phyloP scores from a whole-genome alignment of 37 sponge, comb jelly and placozoan genomes.

The Spongilla lacustris region DNA sequence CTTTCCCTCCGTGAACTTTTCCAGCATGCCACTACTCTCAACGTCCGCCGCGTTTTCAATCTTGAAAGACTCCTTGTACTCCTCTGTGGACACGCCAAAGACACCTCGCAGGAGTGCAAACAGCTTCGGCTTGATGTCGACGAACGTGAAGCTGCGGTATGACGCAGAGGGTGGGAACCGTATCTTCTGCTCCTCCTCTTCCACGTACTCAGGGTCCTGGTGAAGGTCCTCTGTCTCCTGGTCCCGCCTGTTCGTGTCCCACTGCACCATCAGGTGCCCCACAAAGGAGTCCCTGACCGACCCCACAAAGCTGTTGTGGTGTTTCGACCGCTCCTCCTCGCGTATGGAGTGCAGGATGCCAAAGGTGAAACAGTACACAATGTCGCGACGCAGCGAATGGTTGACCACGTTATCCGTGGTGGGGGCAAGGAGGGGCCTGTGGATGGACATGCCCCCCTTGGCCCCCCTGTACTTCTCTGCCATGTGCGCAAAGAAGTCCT shows the following conservation, averaged over 20 bases:
- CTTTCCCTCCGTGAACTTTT: slow-evolving; percentile 94
- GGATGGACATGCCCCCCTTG: slow-evolving; percentile 1
- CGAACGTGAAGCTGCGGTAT: slow-evolving; percentile 61
- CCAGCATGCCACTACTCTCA: slow-evolving; percentile 82
- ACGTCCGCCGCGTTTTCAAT: slow-evolving; percentile 59
- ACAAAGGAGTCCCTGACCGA: slow-evolving; percentile 51
- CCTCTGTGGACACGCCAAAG: slow-evolving; percentile 42
- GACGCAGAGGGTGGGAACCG: slow-evolving; percentile 46
- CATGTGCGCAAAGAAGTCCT: background rate
- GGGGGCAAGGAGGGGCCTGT: slow-evolving; percentile 40
- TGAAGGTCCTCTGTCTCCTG: slow-evolving; percentile 17
- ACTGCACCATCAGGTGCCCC: slow-evolving; percentile 55
- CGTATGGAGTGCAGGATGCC: slow-evolving; percentile 77
- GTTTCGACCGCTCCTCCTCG: slow-evolving; percentile 17
- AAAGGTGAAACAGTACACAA: slow-evolving; percentile 77
- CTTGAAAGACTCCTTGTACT: slow-evolving; percentile 77
- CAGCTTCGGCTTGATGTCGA: slow-evolving; percentile 73
- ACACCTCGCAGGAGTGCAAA: slow-evolving; percentile 66
- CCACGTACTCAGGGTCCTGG: slow-evolving; percentile 35
- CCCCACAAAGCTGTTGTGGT: slow-evolving; percentile 11
- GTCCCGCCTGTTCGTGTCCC: slow-evolving; percentile 40
- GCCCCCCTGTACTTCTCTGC: background rate
- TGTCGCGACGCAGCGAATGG: slow-evolving; percentile 67
- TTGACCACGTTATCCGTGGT: slow-evolving; percentile 54
- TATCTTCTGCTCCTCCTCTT: slow-evolving; percentile 36